A percentile compares a stretch with the other conserved stretches of the same genome.
These are phyloP conservation scores for Heteronetta atricapilla DNA, from an alignment of 2,113 vertebrate species.

Conservation along the genomic window DNA sequence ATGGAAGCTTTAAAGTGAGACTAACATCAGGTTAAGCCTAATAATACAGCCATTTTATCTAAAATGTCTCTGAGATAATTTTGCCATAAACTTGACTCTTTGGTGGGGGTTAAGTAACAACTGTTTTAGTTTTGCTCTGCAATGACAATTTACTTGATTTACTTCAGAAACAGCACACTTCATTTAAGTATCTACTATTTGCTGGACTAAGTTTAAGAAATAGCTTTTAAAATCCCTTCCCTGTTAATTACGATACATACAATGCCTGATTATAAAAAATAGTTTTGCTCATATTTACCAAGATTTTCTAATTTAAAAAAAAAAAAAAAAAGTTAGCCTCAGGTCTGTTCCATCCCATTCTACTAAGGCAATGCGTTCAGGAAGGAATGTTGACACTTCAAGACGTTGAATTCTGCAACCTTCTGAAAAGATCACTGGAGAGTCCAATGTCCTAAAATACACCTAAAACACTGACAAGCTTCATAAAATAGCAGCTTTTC, in stretches of 20 bases:
- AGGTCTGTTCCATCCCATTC: not conserved
- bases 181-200: not conserved
- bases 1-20: not conserved
- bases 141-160: not conserved
- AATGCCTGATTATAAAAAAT: not conserved
- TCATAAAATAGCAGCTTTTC: not conserved
- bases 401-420: not conserved
- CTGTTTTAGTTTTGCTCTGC: not conserved
- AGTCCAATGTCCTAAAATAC: not conserved
- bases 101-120: not conserved
- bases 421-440: not conserved
- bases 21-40: not conserved
- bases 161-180: not conserved
- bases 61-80: not conserved
- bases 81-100: not conserved
- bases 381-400: not conserved
- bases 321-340: not conserved
- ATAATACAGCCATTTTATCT: accelerated
- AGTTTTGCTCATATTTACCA: not conserved
- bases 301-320: not conserved
- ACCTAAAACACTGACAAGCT: not conserved
- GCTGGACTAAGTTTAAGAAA: not conserved
- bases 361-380: not conserved
- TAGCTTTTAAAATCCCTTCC: not conserved
- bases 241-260: not conserved